These are phyloP conservation scores for Paracanthobrama guichenoti DNA, from an alignment of 2,113 vertebrate species.

Conservation along the genomic window DNA sequence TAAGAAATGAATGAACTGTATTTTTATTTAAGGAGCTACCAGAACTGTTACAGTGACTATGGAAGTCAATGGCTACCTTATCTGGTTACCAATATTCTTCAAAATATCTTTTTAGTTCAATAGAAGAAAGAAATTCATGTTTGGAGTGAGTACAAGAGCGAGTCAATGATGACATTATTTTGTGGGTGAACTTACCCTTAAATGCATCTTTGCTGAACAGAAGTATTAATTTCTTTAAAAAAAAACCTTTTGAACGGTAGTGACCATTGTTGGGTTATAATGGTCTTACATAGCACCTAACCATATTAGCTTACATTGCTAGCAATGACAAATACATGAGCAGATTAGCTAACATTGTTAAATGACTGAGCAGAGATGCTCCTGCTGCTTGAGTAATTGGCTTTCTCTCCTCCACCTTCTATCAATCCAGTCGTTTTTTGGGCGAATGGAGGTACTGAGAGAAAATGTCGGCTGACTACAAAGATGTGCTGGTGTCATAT, in stretches of 20 bases:
- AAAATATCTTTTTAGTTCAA: too few species aligned
- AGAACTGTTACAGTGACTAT: neutral
- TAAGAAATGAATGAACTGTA: too few species aligned
- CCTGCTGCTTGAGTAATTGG: slow-evolving; percentile 39
- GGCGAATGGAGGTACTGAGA: too few species aligned
- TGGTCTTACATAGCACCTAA: neutral
- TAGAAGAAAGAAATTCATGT: neutral
- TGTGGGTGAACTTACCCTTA: too few species aligned
- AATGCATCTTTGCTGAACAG: neutral
- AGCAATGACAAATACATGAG: slow-evolving; percentile 1
- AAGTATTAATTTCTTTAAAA: neutral
- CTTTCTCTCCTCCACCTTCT: slow-evolving; percentile 42
- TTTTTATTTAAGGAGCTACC: neutral
- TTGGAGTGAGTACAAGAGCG: too few species aligned
- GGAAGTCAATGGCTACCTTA: too few species aligned
- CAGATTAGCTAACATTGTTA: neutral
- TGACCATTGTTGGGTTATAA: neutral
- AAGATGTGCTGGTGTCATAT: neutral
- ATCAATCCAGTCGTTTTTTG: slow-evolving; percentile 2
- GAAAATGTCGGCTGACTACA: neutral
- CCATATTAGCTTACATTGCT: neutral
- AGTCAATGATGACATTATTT: too few species aligned
- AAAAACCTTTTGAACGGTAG: too few species aligned
- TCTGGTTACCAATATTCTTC: too few species aligned
- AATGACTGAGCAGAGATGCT: neutral